phyloP scores from a whole-genome alignment of 2,797 vertebrate genomes.

The Spinus pinus region DNA sequence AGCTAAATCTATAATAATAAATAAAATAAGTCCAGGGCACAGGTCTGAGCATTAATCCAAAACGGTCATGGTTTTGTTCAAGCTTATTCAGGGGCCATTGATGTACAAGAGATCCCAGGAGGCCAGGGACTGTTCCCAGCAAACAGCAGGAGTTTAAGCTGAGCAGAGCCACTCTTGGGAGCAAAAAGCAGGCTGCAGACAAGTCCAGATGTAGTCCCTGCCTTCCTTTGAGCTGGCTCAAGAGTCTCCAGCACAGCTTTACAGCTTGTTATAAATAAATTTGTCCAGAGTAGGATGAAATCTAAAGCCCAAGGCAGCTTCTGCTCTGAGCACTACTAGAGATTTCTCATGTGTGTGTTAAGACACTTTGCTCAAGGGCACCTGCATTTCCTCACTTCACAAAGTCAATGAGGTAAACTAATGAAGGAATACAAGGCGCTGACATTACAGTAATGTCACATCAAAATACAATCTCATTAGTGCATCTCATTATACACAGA shows the following conservation, averaged over 20 bases:
- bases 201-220: background rate
- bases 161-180: background rate
- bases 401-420: conserved; percentile 8
- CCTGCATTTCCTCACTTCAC: background rate
- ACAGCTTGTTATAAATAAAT: background rate
- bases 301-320: background rate
- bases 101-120: background rate
- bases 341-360: background rate
- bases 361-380: background rate
- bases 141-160: background rate
- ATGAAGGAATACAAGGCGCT: background rate
- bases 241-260: background rate
- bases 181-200: background rate
- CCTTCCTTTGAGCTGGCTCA: background rate
- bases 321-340: background rate
- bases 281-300: background rate
- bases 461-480: conserved; percentile 20
- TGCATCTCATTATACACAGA: background rate
- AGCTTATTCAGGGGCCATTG: background rate
- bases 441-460: background rate
- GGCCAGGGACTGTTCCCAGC: background rate
- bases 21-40: background rate
- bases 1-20: background rate
- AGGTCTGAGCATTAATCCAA: background rate
- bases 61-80: background rate